Percentiles rank a stretch among this genome's conserved stretches.
phyloP scores from a whole-genome alignment of 2,797 vertebrate species.

The Lemur catta region DNA sequence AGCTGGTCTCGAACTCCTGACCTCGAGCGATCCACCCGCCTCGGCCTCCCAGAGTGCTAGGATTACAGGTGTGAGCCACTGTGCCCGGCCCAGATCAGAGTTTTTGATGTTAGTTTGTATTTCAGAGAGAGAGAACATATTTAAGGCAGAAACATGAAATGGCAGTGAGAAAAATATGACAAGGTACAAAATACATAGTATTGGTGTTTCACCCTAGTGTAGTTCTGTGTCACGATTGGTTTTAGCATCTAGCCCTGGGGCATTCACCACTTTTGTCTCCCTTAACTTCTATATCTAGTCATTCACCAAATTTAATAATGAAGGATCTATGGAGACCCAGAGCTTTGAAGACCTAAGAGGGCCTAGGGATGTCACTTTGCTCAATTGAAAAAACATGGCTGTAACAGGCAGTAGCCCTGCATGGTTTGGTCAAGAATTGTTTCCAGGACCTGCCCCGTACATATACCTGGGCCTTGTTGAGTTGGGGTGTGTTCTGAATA shows the following conservation, averaged over 20 bases:
- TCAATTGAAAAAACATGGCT: neutral
- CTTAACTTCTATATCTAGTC: neutral
- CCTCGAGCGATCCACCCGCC: no score
- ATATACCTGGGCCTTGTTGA: neutral
- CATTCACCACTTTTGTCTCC: neutral
- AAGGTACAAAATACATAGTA: neutral
- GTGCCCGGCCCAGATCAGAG: neutral
- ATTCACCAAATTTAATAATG: neutral
- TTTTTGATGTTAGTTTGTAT: neutral
- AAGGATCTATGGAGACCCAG: neutral
- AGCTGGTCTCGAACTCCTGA: no score
- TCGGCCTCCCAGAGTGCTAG: no score
- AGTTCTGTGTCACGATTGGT: slow-evolving; percentile 4
- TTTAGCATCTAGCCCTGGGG: neutral
- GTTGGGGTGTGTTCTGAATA: neutral
- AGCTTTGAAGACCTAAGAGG: neutral
- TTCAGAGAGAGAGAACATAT: neutral
- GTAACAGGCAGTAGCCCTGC: neutral
- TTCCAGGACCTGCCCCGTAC: neutral
- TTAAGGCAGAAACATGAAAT: neutral
- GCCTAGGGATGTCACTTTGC: neutral
- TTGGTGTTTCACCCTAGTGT: neutral
- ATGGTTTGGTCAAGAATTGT: neutral
- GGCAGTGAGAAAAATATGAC: neutral
- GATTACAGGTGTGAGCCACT: no score